phyloP scores from a whole-genome alignment of 1,140 invertebrate genomes.

The Amphibalanus amphitrite region DNA sequence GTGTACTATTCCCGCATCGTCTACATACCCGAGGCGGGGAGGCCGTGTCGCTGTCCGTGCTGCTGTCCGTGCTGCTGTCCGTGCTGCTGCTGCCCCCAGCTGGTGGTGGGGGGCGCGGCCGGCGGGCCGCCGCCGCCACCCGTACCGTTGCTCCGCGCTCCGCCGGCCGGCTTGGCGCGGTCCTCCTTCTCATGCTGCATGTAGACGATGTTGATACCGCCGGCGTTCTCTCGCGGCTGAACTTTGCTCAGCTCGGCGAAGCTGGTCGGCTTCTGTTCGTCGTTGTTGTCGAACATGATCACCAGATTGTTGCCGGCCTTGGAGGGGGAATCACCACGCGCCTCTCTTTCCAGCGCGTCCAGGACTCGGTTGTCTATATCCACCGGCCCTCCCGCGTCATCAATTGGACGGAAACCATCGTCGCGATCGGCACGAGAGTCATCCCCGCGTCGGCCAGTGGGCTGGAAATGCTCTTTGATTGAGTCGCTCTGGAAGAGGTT shows the following conservation, averaged over 20 bases:
- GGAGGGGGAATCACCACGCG: not conserved
- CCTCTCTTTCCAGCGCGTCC: slow-evolving; percentile 18
- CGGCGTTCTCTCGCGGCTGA: slow-evolving; percentile 24
- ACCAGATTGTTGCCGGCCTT: slow-evolving; percentile 2
- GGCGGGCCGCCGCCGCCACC: no score
- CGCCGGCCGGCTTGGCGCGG: slow-evolving; percentile 12
- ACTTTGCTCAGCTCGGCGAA: slow-evolving; percentile 46
- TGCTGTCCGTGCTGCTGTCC: not conserved
- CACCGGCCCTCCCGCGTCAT: slow-evolving; percentile 4
- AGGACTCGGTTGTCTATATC: slow-evolving; percentile 18
- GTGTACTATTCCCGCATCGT: no score
- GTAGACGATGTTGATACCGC: slow-evolving; percentile 42
- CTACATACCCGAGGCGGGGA: not conserved
- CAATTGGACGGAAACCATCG: not conserved
- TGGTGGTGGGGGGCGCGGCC: no score
- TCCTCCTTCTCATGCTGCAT: slow-evolving; percentile 39
- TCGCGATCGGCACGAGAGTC: not conserved
- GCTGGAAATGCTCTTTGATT: not conserved
- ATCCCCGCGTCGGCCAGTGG: no score
- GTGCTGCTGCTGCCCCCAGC: no score
- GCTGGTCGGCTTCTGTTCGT: slow-evolving; percentile 38
- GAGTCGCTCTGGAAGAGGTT: not conserved
- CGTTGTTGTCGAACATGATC: slow-evolving; percentile 10
- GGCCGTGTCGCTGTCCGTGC: not conserved
- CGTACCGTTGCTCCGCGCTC: no score